Conservation (phyloP, 2,113 vertebrate species). For the Ascaphus truei region DNA sequence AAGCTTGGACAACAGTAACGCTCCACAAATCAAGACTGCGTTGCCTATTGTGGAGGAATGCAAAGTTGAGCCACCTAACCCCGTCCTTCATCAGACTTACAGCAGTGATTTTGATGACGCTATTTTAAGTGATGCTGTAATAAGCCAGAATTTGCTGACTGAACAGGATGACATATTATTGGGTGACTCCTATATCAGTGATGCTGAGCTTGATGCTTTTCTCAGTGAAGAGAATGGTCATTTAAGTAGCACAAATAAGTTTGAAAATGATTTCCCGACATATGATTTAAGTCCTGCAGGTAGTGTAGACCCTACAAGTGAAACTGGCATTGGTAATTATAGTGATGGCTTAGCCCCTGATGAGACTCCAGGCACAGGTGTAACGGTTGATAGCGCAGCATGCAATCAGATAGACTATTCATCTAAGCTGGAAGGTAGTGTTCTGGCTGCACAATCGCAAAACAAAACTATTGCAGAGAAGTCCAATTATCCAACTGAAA, state of each 20-base stretch:
- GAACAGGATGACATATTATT: constrained; percentile 62
- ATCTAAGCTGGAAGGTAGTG: constrained; percentile 32
- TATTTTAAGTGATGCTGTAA: constrained; percentile 1
- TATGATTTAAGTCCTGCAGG: constrained; percentile 29
- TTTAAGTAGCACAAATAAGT: constrained; percentile 30
- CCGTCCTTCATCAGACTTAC: not conserved
- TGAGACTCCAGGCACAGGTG: constrained; percentile 36
- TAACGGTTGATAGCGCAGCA: not conserved
- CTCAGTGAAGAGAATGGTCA: constrained; percentile 67
- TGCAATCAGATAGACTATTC: constrained; percentile 2
- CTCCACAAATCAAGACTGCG: constrained; percentile 32
- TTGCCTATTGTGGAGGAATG: constrained; percentile 19
- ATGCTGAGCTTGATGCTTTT: constrained; percentile 90
- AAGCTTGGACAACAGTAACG: constrained; percentile 21
- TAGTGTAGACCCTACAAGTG: not conserved
- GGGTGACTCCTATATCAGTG: constrained; percentile 70
- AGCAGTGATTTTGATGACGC: not conserved
- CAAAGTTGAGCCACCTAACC: constrained; percentile 14
- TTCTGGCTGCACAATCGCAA: constrained; percentile 42
- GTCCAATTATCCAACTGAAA: constrained; percentile 20
- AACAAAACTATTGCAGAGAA: not conserved
- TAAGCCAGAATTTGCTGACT: constrained; percentile 45
- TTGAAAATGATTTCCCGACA: constrained; percentile 39
- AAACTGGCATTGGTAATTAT: not conserved
- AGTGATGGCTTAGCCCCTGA: not conserved